Base-by-base conservation (phyloP, 2,888 invertebrate species). In the Chesias legatella region DNA sequence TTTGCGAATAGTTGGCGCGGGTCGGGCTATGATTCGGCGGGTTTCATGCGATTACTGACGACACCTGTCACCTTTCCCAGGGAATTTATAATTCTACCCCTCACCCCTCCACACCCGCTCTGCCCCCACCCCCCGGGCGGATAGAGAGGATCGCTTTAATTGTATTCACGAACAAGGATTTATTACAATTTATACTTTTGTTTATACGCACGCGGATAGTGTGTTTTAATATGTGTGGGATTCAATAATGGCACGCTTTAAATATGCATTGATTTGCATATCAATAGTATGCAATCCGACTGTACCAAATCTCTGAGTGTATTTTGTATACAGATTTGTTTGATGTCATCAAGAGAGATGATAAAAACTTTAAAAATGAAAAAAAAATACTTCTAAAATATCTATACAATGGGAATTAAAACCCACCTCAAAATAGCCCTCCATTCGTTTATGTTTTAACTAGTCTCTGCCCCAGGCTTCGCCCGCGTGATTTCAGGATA, bases 51-150 rank as follows among this genome's bases (percentile, higher is more conserved):
- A 82, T 80, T 79, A 81, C 74, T 56, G 73, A 25, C 69, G 73
- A 63, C 84, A 84, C 83, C 83, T 84, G 84, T 73, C 82, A 75
- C 70, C 78, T 69, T 76, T 83, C 84, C 78, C 84, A 84, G 61
- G 69, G 83, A 82, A 83, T 84, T 81, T 72, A 84, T 83, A 83
- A 83, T 82, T 81, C 67, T 55, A 53, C 57, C 58, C 59, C 62
- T 40, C 58, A 61, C 62, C 56, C 62, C 32, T 6, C n/a, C 9
- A 8, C 10, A 26, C 25, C 29, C 8, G 3, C 27, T 21, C 10
- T 13, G 8, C 10, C 7, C 29, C 4, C n/a, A n/a, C n/a, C 1
- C 28, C 41, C 10, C 56, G 43, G 48, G 60, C 65, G 81, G 79
- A 79, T 79, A 73, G 73, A 62, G 65, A 64, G 70, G 77, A 72